Conservation (phyloP, 2,113 vertebrate genomes). For the Ochotona curzoniae region DNA sequence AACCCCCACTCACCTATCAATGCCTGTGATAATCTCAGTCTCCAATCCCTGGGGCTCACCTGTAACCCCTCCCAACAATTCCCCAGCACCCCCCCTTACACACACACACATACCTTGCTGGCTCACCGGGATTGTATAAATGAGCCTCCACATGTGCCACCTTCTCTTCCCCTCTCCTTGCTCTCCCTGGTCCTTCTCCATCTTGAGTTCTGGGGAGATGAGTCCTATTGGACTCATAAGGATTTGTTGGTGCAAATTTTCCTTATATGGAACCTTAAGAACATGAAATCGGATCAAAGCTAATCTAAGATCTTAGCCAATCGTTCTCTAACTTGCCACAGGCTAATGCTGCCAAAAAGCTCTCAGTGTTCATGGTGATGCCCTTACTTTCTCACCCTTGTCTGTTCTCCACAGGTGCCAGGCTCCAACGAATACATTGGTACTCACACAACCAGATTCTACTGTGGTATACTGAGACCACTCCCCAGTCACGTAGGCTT, state of each 20-base stretch:
- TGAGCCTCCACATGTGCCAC: no score
- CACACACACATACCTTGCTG: no score
- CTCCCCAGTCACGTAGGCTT: background rate
- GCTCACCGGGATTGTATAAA: no score
- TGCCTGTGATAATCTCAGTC: no score
- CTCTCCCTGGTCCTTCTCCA: no score
- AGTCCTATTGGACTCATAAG: no score
- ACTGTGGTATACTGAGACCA: background rate
- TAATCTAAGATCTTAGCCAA: background rate
- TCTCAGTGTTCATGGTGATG: background rate
- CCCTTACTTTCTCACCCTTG: background rate
- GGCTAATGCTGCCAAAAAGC: background rate
- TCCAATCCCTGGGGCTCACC: no score
- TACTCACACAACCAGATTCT: background rate
- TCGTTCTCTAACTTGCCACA: background rate
- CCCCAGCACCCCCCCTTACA: no score
- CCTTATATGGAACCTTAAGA: background rate
- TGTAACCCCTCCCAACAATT: no score
- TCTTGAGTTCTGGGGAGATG: no score
- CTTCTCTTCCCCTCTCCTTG: no score
- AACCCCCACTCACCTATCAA: no score
- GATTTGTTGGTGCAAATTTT: background rate
- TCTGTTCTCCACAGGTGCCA: background rate
- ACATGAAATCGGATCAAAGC: background rate
- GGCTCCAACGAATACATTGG: background rate